A percentile compares a stretch with the other conserved stretches of the same genome.
These are phyloP conservation scores for Varanus salvator DNA, from an alignment of 2,113 vertebrate genomes.

Conservation along the genomic window DNA sequence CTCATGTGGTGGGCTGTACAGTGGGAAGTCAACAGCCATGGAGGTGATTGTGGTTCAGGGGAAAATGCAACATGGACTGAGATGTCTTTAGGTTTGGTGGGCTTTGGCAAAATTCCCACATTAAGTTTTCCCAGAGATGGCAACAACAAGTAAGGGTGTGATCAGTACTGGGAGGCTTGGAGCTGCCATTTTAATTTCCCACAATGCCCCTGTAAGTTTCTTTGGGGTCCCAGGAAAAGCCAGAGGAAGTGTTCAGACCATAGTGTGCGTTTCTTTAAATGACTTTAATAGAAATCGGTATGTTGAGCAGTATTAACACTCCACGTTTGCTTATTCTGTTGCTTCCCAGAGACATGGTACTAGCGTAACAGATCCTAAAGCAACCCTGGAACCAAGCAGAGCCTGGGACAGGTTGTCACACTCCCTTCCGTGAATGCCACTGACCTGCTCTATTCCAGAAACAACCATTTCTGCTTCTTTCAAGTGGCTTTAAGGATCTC, in stretches of 20 bases:
- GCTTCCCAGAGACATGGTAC: no score
- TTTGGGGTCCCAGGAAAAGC: background rate
- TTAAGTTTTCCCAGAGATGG: background rate
- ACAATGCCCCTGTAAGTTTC: background rate
- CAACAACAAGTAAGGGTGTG: background rate
- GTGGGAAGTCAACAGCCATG: background rate
- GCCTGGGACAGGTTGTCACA: no score
- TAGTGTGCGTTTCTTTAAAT: background rate
- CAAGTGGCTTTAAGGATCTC: no score
- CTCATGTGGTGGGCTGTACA: background rate
- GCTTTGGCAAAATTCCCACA: background rate
- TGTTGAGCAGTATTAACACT: no score
- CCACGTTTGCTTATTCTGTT: no score
- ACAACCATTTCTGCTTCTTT: no score
- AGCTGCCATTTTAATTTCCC: background rate
- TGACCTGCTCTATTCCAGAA: no score
- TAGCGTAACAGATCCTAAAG: no score
- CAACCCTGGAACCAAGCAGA: no score
- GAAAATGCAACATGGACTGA: background rate
- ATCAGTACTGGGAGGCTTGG: background rate
- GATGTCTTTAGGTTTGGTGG: background rate
- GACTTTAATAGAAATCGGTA: background rate
- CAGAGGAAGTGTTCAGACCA: background rate
- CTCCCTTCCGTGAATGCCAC: no score
- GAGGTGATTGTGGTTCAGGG: background rate